A percentile compares a stretch with the other conserved stretches of the same genome.
phyloP scores from a whole-genome alignment of 2,888 invertebrate genomes.

The Scelioninae gen. 2 region DNA sequence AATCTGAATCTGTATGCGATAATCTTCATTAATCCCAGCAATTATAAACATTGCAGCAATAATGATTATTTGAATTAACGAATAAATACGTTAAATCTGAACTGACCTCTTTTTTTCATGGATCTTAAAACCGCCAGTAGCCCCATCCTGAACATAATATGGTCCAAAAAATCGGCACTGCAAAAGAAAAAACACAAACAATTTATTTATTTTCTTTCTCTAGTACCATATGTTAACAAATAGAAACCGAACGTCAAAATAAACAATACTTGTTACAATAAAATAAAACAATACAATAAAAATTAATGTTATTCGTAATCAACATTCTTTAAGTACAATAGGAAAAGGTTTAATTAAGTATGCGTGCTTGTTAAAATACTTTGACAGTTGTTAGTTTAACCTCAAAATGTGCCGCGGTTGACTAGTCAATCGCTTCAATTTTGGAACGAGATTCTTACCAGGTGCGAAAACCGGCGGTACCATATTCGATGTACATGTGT shows the following conservation, averaged over 20 bases:
- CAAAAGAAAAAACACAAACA: slow-evolving; percentile 64
- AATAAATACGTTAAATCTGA: no score
- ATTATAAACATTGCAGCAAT: no score
- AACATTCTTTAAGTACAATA: neutral
- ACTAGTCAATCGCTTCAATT: slow-evolving; percentile 1
- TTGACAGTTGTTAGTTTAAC: slow-evolving; percentile 26
- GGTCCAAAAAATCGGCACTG: slow-evolving; percentile 89
- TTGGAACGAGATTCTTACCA: slow-evolving; percentile 78
- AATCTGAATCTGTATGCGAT: no score
- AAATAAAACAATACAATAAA: no score
- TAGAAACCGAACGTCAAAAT: neutral
- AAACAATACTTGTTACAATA: neutral
- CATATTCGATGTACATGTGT: slow-evolving; percentile 82
- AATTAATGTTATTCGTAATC: no score
- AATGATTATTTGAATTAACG: no score
- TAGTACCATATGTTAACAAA: slow-evolving; percentile 31
- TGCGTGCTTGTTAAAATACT: slow-evolving; percentile 10
- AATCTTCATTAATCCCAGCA: no score
- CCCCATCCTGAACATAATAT: slow-evolving; percentile 97
- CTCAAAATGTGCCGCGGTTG: no score
- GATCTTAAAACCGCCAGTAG: slow-evolving; percentile 93
- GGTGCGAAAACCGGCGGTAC: slow-evolving; percentile 90
- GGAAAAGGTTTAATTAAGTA: no score
- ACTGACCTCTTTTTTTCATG: slow-evolving; percentile 84
- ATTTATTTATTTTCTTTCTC: slow-evolving; percentile 8